Conservation (phyloP, 2,113 vertebrate genomes). For the Ictidomys tridecemlineatus region DNA sequence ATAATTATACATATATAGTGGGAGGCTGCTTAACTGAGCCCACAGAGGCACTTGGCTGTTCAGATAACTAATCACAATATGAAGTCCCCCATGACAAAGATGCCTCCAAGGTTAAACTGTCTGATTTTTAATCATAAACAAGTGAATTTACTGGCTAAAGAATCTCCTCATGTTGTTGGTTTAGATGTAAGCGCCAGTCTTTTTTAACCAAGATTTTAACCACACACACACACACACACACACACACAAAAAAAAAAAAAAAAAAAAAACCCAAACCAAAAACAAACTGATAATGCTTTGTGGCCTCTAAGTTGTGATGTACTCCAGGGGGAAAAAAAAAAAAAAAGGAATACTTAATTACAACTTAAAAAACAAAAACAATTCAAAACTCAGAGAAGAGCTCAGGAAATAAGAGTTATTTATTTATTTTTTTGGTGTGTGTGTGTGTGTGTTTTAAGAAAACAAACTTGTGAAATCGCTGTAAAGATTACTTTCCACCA, state of each 20-base stretch:
- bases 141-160: conserved; percentile 59
- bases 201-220: conserved; percentile 42
- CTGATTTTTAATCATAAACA: conserved; percentile 72
- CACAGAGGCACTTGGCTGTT: conserved; percentile 56
- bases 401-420: background rate
- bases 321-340: background rate
- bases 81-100: conserved; percentile 66
- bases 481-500: conserved; percentile 47
- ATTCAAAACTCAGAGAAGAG: conserved; percentile 7
- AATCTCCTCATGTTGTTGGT: conserved; percentile 46
- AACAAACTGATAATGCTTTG: background rate
- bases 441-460: background rate
- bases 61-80: conserved; percentile 69
- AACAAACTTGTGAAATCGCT: conserved; percentile 49
- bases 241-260: too few relatives aligned
- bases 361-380: background rate
- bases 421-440: background rate
- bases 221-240: background rate
- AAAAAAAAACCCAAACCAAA: too few relatives aligned
- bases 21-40: conserved; percentile 63
- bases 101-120: conserved; percentile 58
- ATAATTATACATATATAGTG: conserved; percentile 31
- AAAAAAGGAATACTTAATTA: background rate
- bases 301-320: background rate
- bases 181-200: conserved; percentile 3